Base-by-base conservation (phyloP, 2,888 invertebrate species). In the Miltochrista miniata region DNA sequence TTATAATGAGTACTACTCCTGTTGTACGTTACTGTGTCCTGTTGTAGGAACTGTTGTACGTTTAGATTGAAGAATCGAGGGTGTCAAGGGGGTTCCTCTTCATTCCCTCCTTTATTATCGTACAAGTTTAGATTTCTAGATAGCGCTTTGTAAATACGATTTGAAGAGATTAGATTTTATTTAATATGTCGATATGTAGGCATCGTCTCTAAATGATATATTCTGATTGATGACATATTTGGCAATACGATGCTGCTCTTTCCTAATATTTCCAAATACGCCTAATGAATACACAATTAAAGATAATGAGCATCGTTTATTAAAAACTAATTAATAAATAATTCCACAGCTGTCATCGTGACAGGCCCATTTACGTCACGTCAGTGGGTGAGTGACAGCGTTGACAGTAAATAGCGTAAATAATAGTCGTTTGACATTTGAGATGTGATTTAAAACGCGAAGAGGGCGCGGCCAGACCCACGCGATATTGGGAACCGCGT, bases 311-410 rank as follows among this genome's bases (percentile, higher is more conserved):
- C 18, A 30, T 40, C 24, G 35, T 64, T 48, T 52, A 51, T 54
- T 64, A 55, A 59, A 55, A 49, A 47, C 50, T 43, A 63, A 67
- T 63, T 63, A 63, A 59, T 59, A 39, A 63, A 29, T 33, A 13
- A 36, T 13, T 14, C 47, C 48, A 48, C 39, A 47, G 42, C 53
- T 34, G 61, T 49, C 64, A 40, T 37, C 36, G 34, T 31, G 18
- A 40, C 47, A 40, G 36, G 49, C 45, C 18, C 18, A 38, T 52
- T 57, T 38, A 50, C 39, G 50, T 35, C 35, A 24, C 14, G 15
- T 4, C 11, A 0, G 18, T 68, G 68, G 44, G 60, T 41, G 42
- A 29, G 12, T 33, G 42, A 37, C 42, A 42, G 15, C n/a, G 18
- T 9, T 13, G 10, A 37, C 18, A 24, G 33, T 42, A 36, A 36